Base-by-base conservation (phyloP, 2,888 invertebrate genomes). In the Hedya salicella region DNA sequence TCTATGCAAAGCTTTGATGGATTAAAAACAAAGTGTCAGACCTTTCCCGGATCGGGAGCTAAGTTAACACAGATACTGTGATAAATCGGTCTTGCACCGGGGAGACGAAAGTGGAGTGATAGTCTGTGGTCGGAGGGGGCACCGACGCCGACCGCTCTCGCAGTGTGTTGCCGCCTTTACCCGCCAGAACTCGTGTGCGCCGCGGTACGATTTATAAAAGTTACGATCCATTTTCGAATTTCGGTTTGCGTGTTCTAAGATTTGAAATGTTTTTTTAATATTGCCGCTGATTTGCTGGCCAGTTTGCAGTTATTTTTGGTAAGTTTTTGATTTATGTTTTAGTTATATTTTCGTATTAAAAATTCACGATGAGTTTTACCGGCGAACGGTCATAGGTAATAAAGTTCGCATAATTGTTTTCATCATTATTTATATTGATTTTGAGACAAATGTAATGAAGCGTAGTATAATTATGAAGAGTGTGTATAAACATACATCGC, bases 101-200 rank as follows among this genome's bases (percentile, higher is more conserved):
- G 88, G 90, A 88, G 85, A 82, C 85, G 86, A 91, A 89, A 90
- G 90, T 88, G 85, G 87, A 86, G 85, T 87, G 85, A 86, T 85
- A 85, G 83, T 83, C 83, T 86, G 87, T 79, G 86, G 87, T 25
- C 25, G 25, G 25, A 25, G 25, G 25, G 87, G 88, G 85, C 81
- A 80, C 73, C 76, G 73, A 78, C 80, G 83, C 83, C 75, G 76
- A 76, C 75, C 74, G 73, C 68, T 75, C 82, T 81, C 80, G 74
- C 89, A 91, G 91, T 91, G 86, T 85, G 78, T 83, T 77, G 81
- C 83, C 79, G 87, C 81, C 86, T 83, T 85, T 86, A 85, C 80
- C 69, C 77, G 80, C 71, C 75, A 83, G 70, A 83, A 82, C 86
- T 74, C 86, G 91, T 32, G 44, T 79, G 88, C 81, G 81, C 78